Conservation (phyloP, 1,140 invertebrate genomes). For the Melanaphis sacchari region DNA sequence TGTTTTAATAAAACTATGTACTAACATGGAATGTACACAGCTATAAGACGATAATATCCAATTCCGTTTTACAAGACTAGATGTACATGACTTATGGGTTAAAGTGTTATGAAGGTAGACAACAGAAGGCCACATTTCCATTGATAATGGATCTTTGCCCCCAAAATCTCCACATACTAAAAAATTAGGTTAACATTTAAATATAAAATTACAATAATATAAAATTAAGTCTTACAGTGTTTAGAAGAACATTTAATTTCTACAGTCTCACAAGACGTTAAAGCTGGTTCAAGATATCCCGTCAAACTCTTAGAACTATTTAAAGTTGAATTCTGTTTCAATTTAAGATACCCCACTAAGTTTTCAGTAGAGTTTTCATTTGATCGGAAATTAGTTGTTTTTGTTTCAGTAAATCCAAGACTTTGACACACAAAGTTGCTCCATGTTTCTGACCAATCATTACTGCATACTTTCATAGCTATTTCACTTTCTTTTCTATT, state of each 20-base stretch:
- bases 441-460: conserved; percentile 67
- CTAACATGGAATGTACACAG: conserved; percentile 66
- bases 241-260: conserved; percentile 65
- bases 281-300: conserved; percentile 64
- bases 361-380: conserved; percentile 28
- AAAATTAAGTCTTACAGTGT: not conserved
- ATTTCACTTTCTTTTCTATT: conserved; percentile 63
- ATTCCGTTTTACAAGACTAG: conserved; percentile 68
- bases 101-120: conserved; percentile 67
- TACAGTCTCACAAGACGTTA: conserved; percentile 66
- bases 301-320: conserved; percentile 62
- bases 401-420: conserved; percentile 67
- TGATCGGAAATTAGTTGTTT: conserved; percentile 59
- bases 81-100: conserved; percentile 68
- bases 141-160: conserved; percentile 64
- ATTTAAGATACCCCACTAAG: conserved; percentile 62
- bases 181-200: conserved; percentile 11
- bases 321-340: conserved; percentile 63
- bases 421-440: conserved; percentile 68
- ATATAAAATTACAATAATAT: not conserved
- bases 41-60: conserved; percentile 70
- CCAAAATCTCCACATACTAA: conserved; percentile 65
- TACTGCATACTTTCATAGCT: conserved; percentile 65
- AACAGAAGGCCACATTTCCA: conserved; percentile 68
- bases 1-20: not conserved